Evolutionary conservation across 2,888 invertebrate genomes (phyloP).

Genomic region (Schizaphis graminum): DNA sequence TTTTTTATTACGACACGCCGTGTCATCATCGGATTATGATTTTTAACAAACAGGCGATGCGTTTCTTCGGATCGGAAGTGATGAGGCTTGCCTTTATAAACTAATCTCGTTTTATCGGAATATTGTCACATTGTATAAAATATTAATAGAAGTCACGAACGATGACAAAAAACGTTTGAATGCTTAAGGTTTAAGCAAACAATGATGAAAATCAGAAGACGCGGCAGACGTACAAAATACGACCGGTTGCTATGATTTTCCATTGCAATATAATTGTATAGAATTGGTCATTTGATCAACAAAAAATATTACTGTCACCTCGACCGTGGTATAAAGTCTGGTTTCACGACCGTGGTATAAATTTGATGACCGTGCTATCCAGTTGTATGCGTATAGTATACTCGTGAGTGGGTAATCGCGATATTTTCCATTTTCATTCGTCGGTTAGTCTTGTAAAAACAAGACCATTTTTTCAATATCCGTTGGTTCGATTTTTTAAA

Average conservation of each 20-base stretch:
- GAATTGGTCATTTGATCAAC: neutral
- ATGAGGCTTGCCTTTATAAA: neutral
- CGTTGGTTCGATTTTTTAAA: neutral
- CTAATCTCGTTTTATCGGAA: neutral
- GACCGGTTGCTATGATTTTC: neutral
- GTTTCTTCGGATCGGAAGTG: neutral
- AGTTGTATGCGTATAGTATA: neutral
- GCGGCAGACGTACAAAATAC: neutral
- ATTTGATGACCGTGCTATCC: neutral
- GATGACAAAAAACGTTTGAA: neutral
- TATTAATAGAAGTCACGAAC: neutral
- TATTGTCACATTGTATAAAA: no score
- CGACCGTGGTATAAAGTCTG: neutral
- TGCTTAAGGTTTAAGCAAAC: neutral
- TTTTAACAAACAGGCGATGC: neutral
- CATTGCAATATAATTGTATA: neutral
- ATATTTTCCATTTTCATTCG: neutral
- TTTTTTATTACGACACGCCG: neutral
- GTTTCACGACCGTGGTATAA: neutral
- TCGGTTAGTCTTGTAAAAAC: neutral
- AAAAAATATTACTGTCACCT: neutral
- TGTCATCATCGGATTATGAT: neutral
- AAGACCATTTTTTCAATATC: neutral
- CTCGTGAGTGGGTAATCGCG: neutral
- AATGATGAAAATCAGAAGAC: neutral